Percentiles rank a stretch among this genome's conserved stretches.
phyloP scores from a whole-genome alignment of 2,113 vertebrate genomes.

The Phalacrocorax carbo region DNA sequence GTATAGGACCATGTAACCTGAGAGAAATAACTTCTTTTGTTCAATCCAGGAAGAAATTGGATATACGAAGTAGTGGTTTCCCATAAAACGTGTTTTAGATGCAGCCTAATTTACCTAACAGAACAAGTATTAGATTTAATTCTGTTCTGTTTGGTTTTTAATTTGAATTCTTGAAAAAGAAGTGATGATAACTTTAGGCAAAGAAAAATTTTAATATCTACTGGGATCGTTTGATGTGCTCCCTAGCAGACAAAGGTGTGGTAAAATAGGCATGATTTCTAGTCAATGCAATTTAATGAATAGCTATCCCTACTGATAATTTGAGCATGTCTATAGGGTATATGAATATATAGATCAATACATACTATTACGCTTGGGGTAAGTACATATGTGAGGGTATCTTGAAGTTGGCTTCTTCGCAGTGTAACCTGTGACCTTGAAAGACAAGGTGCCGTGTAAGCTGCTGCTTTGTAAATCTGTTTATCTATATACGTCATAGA shows the following conservation, averaged over 20 bases:
- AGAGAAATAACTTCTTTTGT: background rate
- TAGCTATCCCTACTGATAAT: background rate
- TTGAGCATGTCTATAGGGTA: background rate
- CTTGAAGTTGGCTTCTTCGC: background rate
- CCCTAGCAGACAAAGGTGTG: background rate
- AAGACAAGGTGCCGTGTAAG: background rate
- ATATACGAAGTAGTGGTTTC: background rate
- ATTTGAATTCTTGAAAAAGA: background rate
- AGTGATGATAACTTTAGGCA: background rate
- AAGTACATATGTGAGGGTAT: background rate
- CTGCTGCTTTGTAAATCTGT: slow-evolving; percentile 29
- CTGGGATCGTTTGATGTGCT: background rate
- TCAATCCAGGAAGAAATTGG: background rate
- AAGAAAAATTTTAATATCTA: rapidly evolving
- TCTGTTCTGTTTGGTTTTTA: background rate
- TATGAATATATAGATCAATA: background rate
- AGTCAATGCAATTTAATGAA: background rate
- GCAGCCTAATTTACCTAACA: background rate
- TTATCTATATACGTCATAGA: slow-evolving; percentile 55
- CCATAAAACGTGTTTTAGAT: background rate
- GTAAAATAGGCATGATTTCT: background rate
- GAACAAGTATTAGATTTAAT: background rate
- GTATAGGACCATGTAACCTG: background rate
- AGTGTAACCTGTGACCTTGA: slow-evolving; percentile 31
- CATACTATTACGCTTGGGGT: rapidly evolving